Conservation (phyloP, 2,113 vertebrate species). For the Xenopus borealis region DNA sequence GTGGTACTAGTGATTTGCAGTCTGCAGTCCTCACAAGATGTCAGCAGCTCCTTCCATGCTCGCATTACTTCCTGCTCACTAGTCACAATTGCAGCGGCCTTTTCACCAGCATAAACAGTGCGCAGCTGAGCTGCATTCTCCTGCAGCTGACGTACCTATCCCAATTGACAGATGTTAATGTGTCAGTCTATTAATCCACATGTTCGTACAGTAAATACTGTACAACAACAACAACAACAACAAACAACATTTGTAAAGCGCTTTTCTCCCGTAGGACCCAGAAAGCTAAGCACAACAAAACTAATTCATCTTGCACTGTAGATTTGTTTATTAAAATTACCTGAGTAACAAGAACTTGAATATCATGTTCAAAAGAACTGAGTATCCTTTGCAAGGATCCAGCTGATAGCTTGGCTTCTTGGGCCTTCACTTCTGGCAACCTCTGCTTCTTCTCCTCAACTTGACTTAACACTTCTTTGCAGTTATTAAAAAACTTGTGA, state of each 20-base stretch:
- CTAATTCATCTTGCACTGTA: no score
- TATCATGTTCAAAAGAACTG: constrained; percentile 86
- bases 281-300: no score
- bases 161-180: background rate
- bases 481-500: constrained; percentile 92
- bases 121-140: constrained; percentile 88
- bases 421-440: constrained; percentile 73
- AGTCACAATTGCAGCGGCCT: constrained; percentile 83
- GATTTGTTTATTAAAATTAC: constrained; percentile 52
- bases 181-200: background rate
- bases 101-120: constrained; percentile 90
- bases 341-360: constrained; percentile 86
- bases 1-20: constrained; percentile 85
- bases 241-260: no score
- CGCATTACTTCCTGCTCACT: constrained; percentile 86
- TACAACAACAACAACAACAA: no score
- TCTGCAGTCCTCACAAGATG: constrained; percentile 84
- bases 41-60: constrained; percentile 87
- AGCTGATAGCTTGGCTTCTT: constrained; percentile 71
- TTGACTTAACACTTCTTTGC: constrained; percentile 80
- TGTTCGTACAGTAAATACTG: background rate
- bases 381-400: constrained; percentile 81
- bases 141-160: constrained; percentile 86
- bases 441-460: constrained; percentile 86
- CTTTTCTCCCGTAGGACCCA: no score